Base-by-base conservation (phyloP, 1,140 invertebrate species). In the Heliconius congener region DNA sequence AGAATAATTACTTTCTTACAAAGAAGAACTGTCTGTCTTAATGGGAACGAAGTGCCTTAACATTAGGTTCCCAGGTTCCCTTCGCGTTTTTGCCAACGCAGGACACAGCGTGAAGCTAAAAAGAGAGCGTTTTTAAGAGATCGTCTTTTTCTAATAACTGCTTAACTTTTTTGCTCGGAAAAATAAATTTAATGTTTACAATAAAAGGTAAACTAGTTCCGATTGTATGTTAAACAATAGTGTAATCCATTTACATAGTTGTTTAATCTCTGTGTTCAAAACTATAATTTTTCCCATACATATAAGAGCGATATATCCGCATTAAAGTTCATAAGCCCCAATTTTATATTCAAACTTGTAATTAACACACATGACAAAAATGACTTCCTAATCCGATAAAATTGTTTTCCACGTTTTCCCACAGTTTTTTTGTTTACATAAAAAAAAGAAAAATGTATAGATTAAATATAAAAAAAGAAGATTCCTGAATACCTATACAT, bases 361-460 rank as follows among this genome's bases (percentile, higher is more conserved):
- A 86, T 88, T 91, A 76, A 79, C 77, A 84, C 84, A 84, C 80
- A 78, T 83, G 82, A 79, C 81, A 83, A 74, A 81, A 86, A 91
- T 90, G 79, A 86, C 90, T 91, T 93, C 90, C 91, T 91, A 91
- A 93, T 91, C 88, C 85, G 87, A 91, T 89, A 89, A 91, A 76
- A 78, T 66, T 27, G 34, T n/a, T 71, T 23, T 37, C 55, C 57
- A 50, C 13, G 34, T 72, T 72, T 57, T 46, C 71, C 71, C 30
- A 37, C 71, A 39, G 30, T 39, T 39, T 71, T 42, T 72, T 39
- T 72, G 34, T 72, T 72, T 72, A 42, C 19, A 42, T 71, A 27
- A 19, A 16, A 9, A 70, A 66, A 30, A 66, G 27, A 66, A 66
- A 66, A 42, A 42, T 39, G 2, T 39, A 39, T 37, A 72, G 16